Conservation (phyloP, 2,888 invertebrate genomes). For the Neoaliturus tenellus region DNA sequence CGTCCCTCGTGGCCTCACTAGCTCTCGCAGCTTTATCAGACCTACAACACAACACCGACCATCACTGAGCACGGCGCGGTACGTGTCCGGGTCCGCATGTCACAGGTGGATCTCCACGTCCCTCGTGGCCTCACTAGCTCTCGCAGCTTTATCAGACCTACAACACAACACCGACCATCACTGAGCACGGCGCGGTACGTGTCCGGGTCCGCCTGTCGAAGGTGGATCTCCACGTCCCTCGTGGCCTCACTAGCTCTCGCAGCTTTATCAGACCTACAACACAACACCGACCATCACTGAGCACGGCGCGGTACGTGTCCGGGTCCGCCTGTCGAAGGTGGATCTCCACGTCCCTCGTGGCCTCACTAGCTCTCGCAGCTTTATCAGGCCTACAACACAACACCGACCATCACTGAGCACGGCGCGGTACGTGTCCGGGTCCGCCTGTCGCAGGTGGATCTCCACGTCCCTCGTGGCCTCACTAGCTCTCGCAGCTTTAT, state of each 20-base stretch:
- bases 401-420: slow-evolving; percentile 79
- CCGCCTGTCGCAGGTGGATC: slow-evolving; percentile 81
- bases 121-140: slow-evolving; percentile 80
- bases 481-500: slow-evolving; percentile 84
- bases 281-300: slow-evolving; percentile 74
- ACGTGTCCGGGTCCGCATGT: slow-evolving; percentile 80
- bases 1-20: slow-evolving; percentile 78
- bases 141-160: slow-evolving; percentile 82
- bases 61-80: slow-evolving; percentile 81
- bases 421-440: slow-evolving; percentile 79
- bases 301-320: slow-evolving; percentile 79
- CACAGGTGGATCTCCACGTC: slow-evolving; percentile 82
- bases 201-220: slow-evolving; percentile 80
- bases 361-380: slow-evolving; percentile 83
- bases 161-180: slow-evolving; percentile 70
- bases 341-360: slow-evolving; percentile 79
- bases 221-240: slow-evolving; percentile 80
- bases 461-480: slow-evolving; percentile 79
- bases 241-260: slow-evolving; percentile 81
- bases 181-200: slow-evolving; percentile 81
- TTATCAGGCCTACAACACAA: slow-evolving; percentile 78
- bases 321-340: slow-evolving; percentile 81
- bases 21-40: slow-evolving; percentile 82
- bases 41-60: slow-evolving; percentile 73
- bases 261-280: slow-evolving; percentile 80